phyloP scores from a whole-genome alignment of 2,797 vertebrate species.

The Otus scops region DNA sequence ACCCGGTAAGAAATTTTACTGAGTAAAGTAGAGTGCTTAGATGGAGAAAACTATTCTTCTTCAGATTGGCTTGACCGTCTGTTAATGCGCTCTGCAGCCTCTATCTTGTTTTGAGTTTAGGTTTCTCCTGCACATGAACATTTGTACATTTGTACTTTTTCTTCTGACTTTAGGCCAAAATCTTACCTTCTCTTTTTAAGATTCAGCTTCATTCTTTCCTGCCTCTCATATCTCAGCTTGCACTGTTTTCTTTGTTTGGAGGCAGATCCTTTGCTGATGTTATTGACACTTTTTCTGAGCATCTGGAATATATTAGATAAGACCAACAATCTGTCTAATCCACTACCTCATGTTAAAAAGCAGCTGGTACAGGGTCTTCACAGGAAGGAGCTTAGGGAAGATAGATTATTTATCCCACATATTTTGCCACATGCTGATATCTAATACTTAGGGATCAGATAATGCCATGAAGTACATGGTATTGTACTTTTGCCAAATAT shows the following conservation, averaged over 20 bases:
- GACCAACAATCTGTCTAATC: conserved; percentile 54
- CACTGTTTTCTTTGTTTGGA: conserved; percentile 28
- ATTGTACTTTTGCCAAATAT: conserved; percentile 50
- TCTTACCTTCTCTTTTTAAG: background rate
- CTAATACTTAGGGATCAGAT: conserved; percentile 49
- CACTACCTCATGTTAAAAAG: conserved; percentile 51
- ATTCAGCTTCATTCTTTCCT: background rate
- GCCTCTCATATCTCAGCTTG: background rate
- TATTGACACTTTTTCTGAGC: conserved; percentile 46
- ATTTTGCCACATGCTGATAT: conserved; percentile 60
- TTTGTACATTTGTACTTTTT: background rate
- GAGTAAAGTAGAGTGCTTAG: background rate
- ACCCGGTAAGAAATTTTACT: background rate
- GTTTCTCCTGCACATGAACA: background rate
- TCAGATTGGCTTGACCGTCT: background rate
- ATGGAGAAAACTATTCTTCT: background rate
- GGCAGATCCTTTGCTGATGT: conserved; percentile 33
- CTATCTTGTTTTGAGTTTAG: background rate
- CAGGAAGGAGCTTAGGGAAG: conserved; percentile 38
- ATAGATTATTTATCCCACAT: conserved; percentile 49
- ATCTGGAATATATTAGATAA: conserved; percentile 44
- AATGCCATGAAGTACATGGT: conserved; percentile 36
- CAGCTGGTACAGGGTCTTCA: conserved; percentile 62
- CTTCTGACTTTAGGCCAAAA: background rate
- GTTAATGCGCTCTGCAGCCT: background rate